phyloP scores from a whole-genome alignment of 2,888 invertebrate species.

The Tipula unca region DNA sequence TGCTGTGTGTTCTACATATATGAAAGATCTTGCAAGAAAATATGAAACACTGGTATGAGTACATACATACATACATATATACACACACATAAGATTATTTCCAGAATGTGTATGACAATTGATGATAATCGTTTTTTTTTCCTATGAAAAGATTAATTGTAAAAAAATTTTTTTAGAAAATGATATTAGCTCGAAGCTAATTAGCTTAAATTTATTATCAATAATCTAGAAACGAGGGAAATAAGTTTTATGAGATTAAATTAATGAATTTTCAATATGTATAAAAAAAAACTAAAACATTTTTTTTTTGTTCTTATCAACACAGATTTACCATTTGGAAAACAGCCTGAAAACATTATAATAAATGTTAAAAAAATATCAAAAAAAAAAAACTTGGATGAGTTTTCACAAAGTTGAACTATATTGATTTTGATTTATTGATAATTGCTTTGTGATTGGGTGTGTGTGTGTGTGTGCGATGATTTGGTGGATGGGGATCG shows the following conservation, averaged over 20 bases:
- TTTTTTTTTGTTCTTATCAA: not conserved
- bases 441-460: not conserved
- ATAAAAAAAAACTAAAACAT: not conserved
- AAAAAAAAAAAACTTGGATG: not conserved
- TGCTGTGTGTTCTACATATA: not conserved
- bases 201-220: conserved; percentile 14
- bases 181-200: conserved; percentile 2
- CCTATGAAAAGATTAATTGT: conserved; percentile 14
- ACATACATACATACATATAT: not conserved
- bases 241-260: not conserved
- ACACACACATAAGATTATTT: not conserved
- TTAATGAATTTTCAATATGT: conserved; percentile 8
- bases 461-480: not conserved
- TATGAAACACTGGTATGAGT: not conserved
- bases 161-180: not conserved
- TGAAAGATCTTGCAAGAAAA: not conserved
- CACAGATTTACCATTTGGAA: not conserved
- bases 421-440: not conserved
- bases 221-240: conserved; percentile 8
- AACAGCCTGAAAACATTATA: not conserved
- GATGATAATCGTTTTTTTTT: not conserved
- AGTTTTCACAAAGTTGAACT: not conserved
- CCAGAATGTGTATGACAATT: conserved; percentile 14
- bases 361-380: not conserved
- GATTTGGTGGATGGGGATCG: not conserved